Conservation (phyloP, 2,797 vertebrate species). For the Eospalax fontanierii region DNA sequence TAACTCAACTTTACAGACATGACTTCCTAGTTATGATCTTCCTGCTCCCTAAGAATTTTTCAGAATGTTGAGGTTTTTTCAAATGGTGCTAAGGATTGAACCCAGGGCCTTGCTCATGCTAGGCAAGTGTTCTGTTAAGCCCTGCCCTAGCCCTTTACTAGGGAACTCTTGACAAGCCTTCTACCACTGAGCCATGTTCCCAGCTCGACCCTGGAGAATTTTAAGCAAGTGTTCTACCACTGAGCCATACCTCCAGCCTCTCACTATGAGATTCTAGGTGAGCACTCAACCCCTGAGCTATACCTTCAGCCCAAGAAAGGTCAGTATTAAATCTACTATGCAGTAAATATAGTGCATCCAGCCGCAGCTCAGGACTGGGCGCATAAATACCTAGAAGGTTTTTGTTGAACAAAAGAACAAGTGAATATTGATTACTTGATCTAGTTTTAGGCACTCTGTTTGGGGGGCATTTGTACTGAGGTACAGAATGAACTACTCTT, state of each 20-base stretch:
- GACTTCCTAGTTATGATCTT: constrained; percentile 35
- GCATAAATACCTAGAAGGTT: background rate
- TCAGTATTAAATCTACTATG: background rate
- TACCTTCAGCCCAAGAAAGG: background rate
- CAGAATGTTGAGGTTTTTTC: background rate
- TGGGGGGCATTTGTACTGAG: background rate
- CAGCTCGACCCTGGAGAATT: background rate
- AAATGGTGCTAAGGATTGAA: background rate
- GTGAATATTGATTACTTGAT: background rate
- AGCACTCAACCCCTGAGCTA: background rate
- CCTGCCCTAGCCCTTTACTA: background rate
- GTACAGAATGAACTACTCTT: background rate
- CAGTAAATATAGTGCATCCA: background rate
- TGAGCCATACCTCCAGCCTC: background rate
- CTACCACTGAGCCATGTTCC: background rate
- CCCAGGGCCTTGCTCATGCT: background rate
- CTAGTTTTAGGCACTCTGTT: background rate
- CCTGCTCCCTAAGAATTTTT: constrained; percentile 35
- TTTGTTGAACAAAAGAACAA: constrained; percentile 28
- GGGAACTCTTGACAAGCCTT: background rate
- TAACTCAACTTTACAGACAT: constrained; percentile 33
- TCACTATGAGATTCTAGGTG: background rate
- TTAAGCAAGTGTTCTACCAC: background rate
- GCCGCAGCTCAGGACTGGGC: background rate
- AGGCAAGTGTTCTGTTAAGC: background rate